Conservation (phyloP, 1,140 invertebrate species). For the Drosophila sechellia region DNA sequence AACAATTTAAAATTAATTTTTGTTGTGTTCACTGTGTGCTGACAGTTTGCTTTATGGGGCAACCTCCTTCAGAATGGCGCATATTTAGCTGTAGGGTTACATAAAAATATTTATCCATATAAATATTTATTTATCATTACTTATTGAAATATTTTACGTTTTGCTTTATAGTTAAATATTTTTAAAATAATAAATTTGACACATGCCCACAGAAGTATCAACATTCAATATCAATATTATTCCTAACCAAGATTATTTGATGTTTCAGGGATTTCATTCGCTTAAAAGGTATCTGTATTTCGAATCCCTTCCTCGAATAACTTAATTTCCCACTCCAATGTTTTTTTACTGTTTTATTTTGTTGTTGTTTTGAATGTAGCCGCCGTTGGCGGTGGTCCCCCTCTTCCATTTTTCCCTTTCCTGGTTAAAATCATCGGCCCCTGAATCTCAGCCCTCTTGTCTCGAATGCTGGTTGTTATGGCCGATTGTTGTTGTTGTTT, state of each 20-base stretch:
- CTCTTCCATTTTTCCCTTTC: not conserved
- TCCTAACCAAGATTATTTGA: too few relatives aligned
- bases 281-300: slow-evolving; percentile 2
- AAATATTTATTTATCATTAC: not conserved
- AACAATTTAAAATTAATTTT: not conserved
- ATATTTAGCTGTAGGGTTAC: slow-evolving; percentile 33
- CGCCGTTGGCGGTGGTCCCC: slow-evolving; percentile 60
- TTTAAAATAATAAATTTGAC: too few relatives aligned
- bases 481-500: slow-evolving; percentile 26
- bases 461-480: slow-evolving; percentile 32
- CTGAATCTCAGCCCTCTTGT: slow-evolving; percentile 10
- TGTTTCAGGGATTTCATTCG: not conserved
- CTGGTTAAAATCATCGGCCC: slow-evolving; percentile 1
- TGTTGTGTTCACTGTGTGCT: slow-evolving; percentile 8
- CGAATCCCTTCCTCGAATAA: not conserved
- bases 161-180: too few relatives aligned
- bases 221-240: too few relatives aligned
- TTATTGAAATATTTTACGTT: too few relatives aligned
- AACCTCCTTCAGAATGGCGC: slow-evolving; percentile 48
- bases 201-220: too few relatives aligned
- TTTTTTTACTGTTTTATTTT: slow-evolving; percentile 51
- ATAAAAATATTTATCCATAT: not conserved
- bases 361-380: slow-evolving; percentile 55
- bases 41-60: slow-evolving; percentile 32
- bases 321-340: slow-evolving; percentile 9